Evolutionary conservation across 2,113 vertebrate genomes (phyloP).

Genomic region (Prionailurus viverrinus): DNA sequence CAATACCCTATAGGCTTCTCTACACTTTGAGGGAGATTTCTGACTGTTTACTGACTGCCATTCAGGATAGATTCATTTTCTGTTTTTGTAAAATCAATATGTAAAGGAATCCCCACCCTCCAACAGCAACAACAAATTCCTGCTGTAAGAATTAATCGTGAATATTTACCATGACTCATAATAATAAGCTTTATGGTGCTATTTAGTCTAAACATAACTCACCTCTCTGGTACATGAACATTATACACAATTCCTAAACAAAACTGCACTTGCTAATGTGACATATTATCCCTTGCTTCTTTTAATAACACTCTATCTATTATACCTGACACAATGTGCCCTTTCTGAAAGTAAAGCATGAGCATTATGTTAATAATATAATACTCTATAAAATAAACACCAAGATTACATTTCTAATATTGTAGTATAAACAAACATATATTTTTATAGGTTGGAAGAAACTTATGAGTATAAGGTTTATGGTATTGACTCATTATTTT

Average conservation of each 20-base stretch:
- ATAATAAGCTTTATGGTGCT: background rate
- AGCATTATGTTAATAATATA: background rate
- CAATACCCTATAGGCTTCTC: background rate
- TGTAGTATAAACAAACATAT: background rate
- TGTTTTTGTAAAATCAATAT: background rate
- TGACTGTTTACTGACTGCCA: background rate
- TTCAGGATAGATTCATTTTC: background rate
- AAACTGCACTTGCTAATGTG: background rate
- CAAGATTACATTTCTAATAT: conserved; percentile 45
- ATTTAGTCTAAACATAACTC: background rate
- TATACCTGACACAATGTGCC: background rate
- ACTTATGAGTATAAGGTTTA: background rate
- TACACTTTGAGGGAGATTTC: background rate
- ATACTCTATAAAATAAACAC: conserved; percentile 21
- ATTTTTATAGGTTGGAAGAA: conserved; percentile 14
- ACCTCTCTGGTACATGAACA: background rate
- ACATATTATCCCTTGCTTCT: background rate
- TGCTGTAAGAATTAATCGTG: background rate
- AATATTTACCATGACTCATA: background rate
- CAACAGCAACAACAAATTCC: background rate
- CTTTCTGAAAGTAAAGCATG: conserved; percentile 41
- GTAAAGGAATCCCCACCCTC: background rate
- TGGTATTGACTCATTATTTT: conserved; percentile 31
- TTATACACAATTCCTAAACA: background rate
- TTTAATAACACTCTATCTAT: conserved; percentile 46